These are phyloP conservation scores for Drosophila aff. DNA, from an alignment of 1,140 invertebrate genomes.

Conservation along the genomic window DNA sequence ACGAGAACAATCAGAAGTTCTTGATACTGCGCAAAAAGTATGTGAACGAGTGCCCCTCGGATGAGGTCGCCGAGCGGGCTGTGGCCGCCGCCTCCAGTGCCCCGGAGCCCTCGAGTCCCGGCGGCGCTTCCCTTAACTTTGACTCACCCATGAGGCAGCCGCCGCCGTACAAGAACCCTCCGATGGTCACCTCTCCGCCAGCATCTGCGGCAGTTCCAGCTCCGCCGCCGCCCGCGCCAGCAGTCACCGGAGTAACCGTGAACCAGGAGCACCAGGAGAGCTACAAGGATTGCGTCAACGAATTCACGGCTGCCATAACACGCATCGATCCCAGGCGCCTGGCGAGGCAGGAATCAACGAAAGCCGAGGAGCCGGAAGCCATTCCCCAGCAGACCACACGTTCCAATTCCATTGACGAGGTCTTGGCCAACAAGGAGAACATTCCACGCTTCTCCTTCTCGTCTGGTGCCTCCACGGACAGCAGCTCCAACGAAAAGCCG, in stretches of 20 bases:
- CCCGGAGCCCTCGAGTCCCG: conserved; percentile 67
- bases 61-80: conserved; percentile 84
- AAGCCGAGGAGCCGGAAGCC: not conserved
- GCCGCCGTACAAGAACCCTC: conserved; percentile 89
- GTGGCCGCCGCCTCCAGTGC: conserved; percentile 72
- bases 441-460: conserved; percentile 80
- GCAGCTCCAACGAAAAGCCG: conserved; percentile 47
- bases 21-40: conserved; percentile 93
- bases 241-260: conserved; percentile 27
- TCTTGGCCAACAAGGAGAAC: conserved; percentile 69
- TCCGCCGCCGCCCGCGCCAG: conserved; percentile 2
- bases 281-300: conserved; percentile 78
- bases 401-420: conserved; percentile 69
- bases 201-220: conserved; percentile 2
- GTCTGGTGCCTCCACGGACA: conserved; percentile 69
- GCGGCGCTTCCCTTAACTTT: conserved; percentile 57
- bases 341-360: conserved; percentile 31
- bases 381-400: conserved; percentile 38
- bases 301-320: conserved; percentile 68
- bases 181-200: conserved; percentile 85
- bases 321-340: conserved; percentile 59
- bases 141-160: conserved; percentile 62
- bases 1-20: conserved; percentile 93
- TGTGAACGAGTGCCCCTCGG: conserved; percentile 85
- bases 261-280: conserved; percentile 62